Conservation (phyloP, 2,113 vertebrate species). For the Xenopus borealis region DNA sequence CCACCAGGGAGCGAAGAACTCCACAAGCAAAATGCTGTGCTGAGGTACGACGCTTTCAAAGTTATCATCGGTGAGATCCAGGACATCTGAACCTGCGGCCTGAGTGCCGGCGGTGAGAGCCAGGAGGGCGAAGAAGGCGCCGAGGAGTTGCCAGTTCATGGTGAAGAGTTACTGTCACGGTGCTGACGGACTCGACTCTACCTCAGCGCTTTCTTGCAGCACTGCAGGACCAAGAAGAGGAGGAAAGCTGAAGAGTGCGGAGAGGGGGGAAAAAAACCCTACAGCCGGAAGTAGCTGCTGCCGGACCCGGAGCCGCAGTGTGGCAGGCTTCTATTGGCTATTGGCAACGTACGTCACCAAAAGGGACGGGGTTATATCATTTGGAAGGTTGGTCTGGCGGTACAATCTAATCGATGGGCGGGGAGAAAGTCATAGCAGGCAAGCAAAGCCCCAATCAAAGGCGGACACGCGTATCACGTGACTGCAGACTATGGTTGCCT, state of each 20-base stretch:
- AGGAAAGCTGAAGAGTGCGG: conserved; percentile 4
- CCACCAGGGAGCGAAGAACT: conserved; percentile 94
- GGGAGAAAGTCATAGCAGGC: too few relatives aligned
- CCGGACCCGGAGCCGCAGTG: conserved; percentile 72
- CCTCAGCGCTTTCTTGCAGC: conserved; percentile 3
- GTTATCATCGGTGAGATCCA: conserved; percentile 87
- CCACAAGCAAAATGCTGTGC: conserved; percentile 76
- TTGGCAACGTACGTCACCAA: conserved; percentile 34
- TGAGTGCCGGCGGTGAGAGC: conserved; percentile 45
- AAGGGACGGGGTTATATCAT: too few relatives aligned
- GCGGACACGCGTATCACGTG: too few relatives aligned
- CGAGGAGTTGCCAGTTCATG: conserved; percentile 40
- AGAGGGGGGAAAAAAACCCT: background rate
- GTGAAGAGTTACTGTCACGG: background rate
- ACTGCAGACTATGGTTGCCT: too few relatives aligned
- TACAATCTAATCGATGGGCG: background rate
- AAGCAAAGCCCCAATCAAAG: too few relatives aligned
- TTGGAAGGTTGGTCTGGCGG: background rate
- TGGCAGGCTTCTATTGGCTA: conserved; percentile 83
- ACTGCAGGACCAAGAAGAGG: background rate
- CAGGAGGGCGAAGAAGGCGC: conserved; percentile 1
- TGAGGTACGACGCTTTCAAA: conserved; percentile 82
- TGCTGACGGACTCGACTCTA: background rate
- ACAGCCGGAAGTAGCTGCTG: conserved; percentile 54
- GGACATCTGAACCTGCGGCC: conserved; percentile 78